Conservation (phyloP, 2,113 vertebrate genomes). For the Xyrauchen texanus region DNA sequence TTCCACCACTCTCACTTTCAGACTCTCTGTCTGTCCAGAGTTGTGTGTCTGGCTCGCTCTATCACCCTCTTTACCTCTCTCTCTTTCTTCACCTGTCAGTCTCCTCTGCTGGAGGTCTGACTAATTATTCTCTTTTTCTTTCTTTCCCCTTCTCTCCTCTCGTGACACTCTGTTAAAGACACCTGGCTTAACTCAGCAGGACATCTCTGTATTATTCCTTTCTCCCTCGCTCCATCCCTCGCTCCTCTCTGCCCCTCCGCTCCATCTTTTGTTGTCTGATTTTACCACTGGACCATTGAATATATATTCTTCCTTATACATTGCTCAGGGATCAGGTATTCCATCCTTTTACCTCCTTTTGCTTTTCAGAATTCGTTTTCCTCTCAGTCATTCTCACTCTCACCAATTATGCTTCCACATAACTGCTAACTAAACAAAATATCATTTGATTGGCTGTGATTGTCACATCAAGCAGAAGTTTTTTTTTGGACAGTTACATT, state of each 20-base stretch:
- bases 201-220: constrained; percentile 41
- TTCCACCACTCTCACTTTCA: constrained; percentile 34
- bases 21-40: constrained; percentile 23
- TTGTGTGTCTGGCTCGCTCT: constrained; percentile 44
- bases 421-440: too few species aligned
- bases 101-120: constrained; percentile 60
- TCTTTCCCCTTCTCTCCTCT: constrained; percentile 23
- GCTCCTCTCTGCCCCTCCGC: too few species aligned
- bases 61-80: background rate
- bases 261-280: constrained; percentile 21
- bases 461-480: too few species aligned
- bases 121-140: constrained; percentile 58
- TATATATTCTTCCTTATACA: background rate
- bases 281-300: constrained; percentile 19
- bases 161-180: constrained; percentile 49
- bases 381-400: too few species aligned
- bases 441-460: too few species aligned
- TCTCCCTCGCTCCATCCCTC: constrained; percentile 34
- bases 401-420: too few species aligned
- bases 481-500: too few species aligned
- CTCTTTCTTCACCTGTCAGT: constrained; percentile 50
- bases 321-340: too few species aligned
- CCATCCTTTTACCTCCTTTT: too few species aligned
- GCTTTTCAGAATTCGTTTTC: too few species aligned
- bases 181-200: constrained; percentile 67